Base-by-base conservation (phyloP, 2,113 vertebrate genomes). In the Catharus minimus region DNA sequence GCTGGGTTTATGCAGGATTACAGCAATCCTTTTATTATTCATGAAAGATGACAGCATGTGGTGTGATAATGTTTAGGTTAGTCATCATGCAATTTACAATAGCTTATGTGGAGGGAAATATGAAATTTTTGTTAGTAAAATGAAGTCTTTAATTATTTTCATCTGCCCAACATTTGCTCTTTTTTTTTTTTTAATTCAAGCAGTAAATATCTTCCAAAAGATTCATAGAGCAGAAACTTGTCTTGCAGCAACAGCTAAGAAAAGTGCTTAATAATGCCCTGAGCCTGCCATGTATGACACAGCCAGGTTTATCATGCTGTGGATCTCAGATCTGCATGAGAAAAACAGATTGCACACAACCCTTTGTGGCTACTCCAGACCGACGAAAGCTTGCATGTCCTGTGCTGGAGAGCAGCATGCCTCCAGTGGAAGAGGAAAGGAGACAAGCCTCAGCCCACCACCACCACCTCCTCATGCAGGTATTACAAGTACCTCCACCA, bases 11-110 rank as follows among this genome's bases (percentile, higher is more conserved):
- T 62, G 71, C 82, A 85, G 77, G 73, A 91, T 93, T 93, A 75
- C 80, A 89, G 80, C 58, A 96, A 91, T 64, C 57, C 19, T 77
- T 76, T 55, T 58, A 84, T 93, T 95, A 88, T 82, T 94, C 91
- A 76, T 87, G 55, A 80, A 97, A 93, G 80, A 47, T 82, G 82
- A 94, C 90, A 87, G 65, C 87, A 79, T 73, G 56, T 67, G 21
- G 0, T 76, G 82, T 74, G 79, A 86, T 92, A 83, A 93, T 86
- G 57, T 85, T 91, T 93, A 89, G 64, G 62, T 84, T 93, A 95
- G 74, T 85, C 83, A 89, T 93, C 84, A 32, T 85, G 86, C 56
- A 91, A 90, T 83, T 89, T 82, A 66, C 60, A 91, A 94, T 72
- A 95, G 74, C 15, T 58, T 85, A 76, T 26, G 38, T 64, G 58